Conservation (phyloP, 2,113 vertebrate species). For the Coturnix japonica region DNA sequence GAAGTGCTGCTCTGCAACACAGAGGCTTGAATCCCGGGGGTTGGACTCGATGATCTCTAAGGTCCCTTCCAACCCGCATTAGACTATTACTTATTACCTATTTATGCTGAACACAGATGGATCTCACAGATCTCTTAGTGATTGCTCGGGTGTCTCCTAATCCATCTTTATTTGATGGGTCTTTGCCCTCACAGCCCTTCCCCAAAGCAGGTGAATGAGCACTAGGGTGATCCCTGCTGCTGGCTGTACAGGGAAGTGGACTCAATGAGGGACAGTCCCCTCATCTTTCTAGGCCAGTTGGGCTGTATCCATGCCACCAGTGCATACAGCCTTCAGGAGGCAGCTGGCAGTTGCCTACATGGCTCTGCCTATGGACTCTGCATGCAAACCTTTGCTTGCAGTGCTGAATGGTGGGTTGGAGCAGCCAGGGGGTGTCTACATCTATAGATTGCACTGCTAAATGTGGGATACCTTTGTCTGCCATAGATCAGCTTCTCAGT, state of each 20-base stretch:
- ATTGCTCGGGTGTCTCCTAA: background rate
- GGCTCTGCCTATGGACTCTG: background rate
- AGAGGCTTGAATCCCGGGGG: no score
- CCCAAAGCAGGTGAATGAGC: background rate
- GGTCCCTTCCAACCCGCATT: no score
- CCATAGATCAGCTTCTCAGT: background rate
- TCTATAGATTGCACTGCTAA: background rate
- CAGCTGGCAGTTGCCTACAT: background rate
- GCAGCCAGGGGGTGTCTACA: background rate
- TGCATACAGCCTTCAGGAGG: background rate
- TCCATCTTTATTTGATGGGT: background rate
- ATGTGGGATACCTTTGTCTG: background rate
- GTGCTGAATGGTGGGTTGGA: fast-evolving
- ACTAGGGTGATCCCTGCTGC: background rate
- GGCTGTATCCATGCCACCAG: background rate
- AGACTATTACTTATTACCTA: no score
- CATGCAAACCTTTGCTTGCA: background rate
- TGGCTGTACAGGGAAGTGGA: background rate
- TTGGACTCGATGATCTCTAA: no score
- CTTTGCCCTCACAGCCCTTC: background rate
- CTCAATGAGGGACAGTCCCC: background rate
- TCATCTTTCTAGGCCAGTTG: background rate
- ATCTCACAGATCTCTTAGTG: background rate
- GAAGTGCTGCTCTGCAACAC: no score
- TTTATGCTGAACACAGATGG: background rate